Percentiles rank a stretch among this genome's conserved stretches.
Evolutionary conservation across 1,140 invertebrate species (phyloP).

Genomic region (Pseudomyrmex concolor): DNA sequence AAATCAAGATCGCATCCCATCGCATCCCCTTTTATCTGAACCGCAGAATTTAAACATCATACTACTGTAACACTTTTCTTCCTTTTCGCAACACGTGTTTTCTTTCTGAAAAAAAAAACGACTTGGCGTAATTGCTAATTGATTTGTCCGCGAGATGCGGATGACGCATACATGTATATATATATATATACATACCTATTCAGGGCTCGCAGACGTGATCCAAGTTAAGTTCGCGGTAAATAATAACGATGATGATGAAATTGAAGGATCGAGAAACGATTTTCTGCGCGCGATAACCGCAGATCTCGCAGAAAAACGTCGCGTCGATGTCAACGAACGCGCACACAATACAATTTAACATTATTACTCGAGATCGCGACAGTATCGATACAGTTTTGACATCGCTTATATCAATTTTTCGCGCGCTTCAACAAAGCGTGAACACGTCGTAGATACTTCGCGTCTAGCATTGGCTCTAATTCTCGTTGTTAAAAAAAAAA

Average conservation of each 20-base stretch:
- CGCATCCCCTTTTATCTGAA: neutral
- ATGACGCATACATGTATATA: neutral
- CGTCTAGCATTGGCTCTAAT: too few species aligned
- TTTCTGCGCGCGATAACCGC: slow-evolving; percentile 2
- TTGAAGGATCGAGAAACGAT: slow-evolving; percentile 27
- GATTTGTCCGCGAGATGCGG: neutral
- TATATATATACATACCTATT: neutral
- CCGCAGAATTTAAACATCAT: neutral
- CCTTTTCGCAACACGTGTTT: neutral
- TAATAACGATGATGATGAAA: neutral
- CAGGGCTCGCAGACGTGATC: neutral
- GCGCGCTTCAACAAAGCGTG: too few species aligned
- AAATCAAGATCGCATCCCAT: neutral
- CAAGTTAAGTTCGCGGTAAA: slow-evolving; percentile 25
- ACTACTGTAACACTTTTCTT: neutral
- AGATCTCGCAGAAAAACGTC: slow-evolving; percentile 12
- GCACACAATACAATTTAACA: neutral
- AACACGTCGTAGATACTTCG: too few species aligned
- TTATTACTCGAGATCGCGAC: neutral
- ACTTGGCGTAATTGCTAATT: neutral
- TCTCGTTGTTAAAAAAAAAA: too few species aligned
- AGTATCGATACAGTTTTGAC: too few species aligned
- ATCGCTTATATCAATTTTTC: too few species aligned
- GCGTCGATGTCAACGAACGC: slow-evolving; percentile 45
- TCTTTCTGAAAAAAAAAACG: too few species aligned